Conservation (phyloP, 2,113 vertebrate species). For the Phaetusa simplex region DNA sequence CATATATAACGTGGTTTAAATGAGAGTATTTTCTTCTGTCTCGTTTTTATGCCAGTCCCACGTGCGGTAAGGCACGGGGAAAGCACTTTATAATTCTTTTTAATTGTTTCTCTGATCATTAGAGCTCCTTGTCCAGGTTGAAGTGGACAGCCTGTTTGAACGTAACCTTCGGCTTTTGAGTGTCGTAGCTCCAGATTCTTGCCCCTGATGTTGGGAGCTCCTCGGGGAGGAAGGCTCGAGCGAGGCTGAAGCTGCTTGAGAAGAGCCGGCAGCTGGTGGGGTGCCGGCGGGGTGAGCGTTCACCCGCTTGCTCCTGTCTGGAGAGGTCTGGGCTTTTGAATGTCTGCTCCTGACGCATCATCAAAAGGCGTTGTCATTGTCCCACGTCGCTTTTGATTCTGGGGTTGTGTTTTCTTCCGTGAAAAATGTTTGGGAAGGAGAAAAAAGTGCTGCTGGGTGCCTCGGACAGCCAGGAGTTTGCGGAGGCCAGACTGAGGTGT, state of each 20-base stretch:
- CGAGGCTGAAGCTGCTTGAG: background rate
- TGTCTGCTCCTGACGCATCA: background rate
- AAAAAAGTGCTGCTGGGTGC: background rate
- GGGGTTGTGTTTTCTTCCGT: too few species aligned
- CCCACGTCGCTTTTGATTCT: background rate
- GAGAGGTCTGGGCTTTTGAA: background rate
- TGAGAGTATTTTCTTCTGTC: background rate
- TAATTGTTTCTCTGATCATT: background rate
- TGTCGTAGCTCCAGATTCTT: background rate
- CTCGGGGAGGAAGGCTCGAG: fast-evolving
- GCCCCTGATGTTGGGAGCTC: too few species aligned
- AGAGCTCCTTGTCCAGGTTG: background rate
- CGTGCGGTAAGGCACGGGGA: fast-evolving
- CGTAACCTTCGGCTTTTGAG: fast-evolving
- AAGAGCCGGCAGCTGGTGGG: background rate
- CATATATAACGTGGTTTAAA: background rate
- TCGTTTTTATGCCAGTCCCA: background rate
- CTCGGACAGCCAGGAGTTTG: background rate
- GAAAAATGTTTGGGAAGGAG: background rate
- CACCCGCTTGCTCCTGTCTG: fast-evolving
- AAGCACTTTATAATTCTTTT: background rate
- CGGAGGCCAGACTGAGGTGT: background rate
- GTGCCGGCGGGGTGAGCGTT: background rate
- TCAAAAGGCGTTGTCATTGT: background rate
- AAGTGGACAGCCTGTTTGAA: background rate